A percentile compares a stretch with the other conserved stretches of the same genome.
phyloP scores from a whole-genome alignment of 2,113 vertebrate genomes.

The Ginglymostoma cirratum region DNA sequence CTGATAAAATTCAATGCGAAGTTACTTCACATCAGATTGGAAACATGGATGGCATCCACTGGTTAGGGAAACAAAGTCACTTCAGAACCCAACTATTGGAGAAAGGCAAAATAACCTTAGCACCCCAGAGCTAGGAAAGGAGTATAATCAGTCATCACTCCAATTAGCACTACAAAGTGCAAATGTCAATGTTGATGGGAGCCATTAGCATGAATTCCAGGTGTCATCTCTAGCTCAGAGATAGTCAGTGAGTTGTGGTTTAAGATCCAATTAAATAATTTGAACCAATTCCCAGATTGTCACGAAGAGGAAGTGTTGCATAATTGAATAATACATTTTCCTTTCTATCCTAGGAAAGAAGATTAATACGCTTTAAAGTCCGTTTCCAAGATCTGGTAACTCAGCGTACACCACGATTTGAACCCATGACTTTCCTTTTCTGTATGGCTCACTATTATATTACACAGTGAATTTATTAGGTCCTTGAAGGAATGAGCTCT shows the following conservation, averaged over 20 bases:
- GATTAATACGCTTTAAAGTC: not conserved
- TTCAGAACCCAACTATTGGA: not conserved
- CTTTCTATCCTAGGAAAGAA: not conserved
- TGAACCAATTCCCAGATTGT: not conserved
- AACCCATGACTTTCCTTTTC: not conserved
- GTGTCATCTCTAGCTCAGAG: not conserved
- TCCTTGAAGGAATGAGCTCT: not conserved
- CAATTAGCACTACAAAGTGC: not conserved
- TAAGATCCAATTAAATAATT: not conserved
- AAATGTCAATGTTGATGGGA: not conserved
- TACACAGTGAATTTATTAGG: not conserved
- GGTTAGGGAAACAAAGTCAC: not conserved
- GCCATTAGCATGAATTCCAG: not conserved
- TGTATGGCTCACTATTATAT: not conserved
- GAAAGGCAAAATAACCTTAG: not conserved
- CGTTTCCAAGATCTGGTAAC: not conserved
- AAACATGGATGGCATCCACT: not conserved
- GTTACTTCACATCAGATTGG: not conserved
- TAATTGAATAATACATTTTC: not conserved
- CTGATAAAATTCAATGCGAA: not conserved
- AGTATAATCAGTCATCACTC: not conserved
- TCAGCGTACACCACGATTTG: not conserved
- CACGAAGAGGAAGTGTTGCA: not conserved
- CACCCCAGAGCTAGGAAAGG: not conserved
- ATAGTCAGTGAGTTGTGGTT: not conserved